These are phyloP conservation scores for Bugulina stolonifera DNA, from an alignment of 2,888 invertebrate species.

Conservation along the genomic window DNA sequence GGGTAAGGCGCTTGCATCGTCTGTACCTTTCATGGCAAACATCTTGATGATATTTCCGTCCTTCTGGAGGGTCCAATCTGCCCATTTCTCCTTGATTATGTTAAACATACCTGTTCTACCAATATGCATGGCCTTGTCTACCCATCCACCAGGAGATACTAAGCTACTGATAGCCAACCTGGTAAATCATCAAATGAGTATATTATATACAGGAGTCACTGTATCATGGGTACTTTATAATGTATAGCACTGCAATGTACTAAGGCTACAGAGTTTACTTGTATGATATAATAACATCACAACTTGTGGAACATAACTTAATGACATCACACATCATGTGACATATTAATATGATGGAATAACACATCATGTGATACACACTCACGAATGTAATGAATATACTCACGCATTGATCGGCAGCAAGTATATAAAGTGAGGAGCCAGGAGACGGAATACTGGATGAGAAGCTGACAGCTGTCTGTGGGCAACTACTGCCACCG, in stretches of 20 bases:
- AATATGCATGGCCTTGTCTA: constrained; percentile 29
- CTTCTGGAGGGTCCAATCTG: constrained; percentile 27
- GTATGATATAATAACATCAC: too few species aligned
- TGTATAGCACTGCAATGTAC: too few species aligned
- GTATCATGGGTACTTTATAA: too few species aligned
- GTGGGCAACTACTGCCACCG: constrained; percentile 52
- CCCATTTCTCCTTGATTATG: constrained; percentile 28
- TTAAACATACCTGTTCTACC: constrained; percentile 29
- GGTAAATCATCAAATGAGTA: constrained; percentile 11
- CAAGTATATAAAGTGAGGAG: constrained; percentile 55
- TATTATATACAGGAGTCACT: too few species aligned
- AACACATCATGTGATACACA: too few species aligned
- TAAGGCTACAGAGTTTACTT: too few species aligned
- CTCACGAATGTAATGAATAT: too few species aligned
- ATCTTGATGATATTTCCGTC: constrained; percentile 51
- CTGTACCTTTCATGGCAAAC: constrained; percentile 48
- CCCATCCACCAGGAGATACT: constrained; percentile 34
- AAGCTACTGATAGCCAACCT: constrained; percentile 51
- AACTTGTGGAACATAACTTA: too few species aligned
- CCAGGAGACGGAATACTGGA: constrained; percentile 54
- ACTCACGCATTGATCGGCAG: constrained; percentile 55
- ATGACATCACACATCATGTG: too few species aligned
- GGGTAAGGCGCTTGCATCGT: constrained; percentile 49
- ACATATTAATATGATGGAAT: too few species aligned
- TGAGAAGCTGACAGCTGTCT: constrained; percentile 54